Base-by-base conservation (phyloP, 2,797 vertebrate genomes). In the Sorex maritimensis region DNA sequence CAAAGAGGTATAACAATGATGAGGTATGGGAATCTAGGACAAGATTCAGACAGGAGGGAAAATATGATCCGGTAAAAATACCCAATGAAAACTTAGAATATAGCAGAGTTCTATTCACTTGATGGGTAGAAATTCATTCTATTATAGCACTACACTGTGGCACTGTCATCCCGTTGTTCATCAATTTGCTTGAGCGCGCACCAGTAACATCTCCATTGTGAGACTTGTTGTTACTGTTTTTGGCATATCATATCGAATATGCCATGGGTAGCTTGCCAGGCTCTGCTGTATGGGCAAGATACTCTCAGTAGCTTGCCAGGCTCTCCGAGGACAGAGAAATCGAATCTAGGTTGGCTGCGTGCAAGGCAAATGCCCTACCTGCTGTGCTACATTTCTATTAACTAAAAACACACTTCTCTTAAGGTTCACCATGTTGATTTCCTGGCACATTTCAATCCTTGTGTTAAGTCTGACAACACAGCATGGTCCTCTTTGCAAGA, bases 371-470 rank as follows among this genome's bases (percentile, higher is more conserved):
- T 34, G 34, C 34, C 34, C 34, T 34, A 34, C 34, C 34, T 34
- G 34, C 34, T 34, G 2, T 34, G 34, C 34, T 34, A 34, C 34
- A 11, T 94, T 88, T 34, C 61, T 85, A 73, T 73, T 81, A 44
- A 78, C 79, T 92, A 65, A 90, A 92, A 67, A 9, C 28, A 3
- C 11, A 77, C 44, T n/a, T 12, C 88, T 88, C 46, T 3, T 13
- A 34, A 2, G 30, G 52, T 23, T 82, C 86, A 52, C 30, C 26
- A 10, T 12, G 52, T 67, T 15, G 12, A 7, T 13, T 46, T 52
- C 41, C 67, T 28, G 30, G 13, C 11, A 30, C 24, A 55, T 44
- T 81, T 65, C 46, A 77, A 9, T 28, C 61, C 49, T 17, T 12
- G 13, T 21, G 41, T 19, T 52, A 85, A 55, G 34, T 81, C 15